A percentile compares a stretch with the other conserved stretches of the same genome.
Conservation (phyloP, 2,113 vertebrate genomes). For the Heterotis niloticus region DNA sequence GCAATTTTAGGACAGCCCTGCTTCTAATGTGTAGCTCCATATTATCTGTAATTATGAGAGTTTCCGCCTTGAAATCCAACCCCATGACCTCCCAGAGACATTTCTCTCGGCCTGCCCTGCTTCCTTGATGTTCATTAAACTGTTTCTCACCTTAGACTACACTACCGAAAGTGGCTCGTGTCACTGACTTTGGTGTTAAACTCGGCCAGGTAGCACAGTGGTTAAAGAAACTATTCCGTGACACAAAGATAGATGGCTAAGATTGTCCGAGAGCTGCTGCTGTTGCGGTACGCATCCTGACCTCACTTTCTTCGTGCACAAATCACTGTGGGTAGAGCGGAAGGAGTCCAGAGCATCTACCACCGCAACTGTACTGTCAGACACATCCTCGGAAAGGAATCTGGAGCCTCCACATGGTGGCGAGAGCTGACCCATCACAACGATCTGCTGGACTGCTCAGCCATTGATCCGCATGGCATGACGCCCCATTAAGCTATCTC, state of each 20-base stretch:
- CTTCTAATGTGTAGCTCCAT: conserved; percentile 24
- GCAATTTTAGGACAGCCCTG: conserved; percentile 19
- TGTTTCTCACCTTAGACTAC: conserved; percentile 7
- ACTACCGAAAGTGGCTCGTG: not conserved
- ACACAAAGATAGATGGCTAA: not conserved
- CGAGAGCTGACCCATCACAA: too few relatives aligned
- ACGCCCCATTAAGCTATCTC: not conserved
- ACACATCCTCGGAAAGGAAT: too few relatives aligned
- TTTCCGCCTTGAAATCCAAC: conserved; percentile 25
- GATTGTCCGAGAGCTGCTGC: too few relatives aligned
- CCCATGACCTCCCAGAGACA: not conserved
- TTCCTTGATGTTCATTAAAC: conserved; percentile 8
- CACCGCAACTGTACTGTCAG: too few relatives aligned
- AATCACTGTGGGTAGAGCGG: too few relatives aligned
- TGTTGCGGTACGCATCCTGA: too few relatives aligned
- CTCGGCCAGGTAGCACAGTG: not conserved
- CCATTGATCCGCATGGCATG: not conserved
- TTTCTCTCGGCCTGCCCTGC: not conserved
- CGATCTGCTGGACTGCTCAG: too few relatives aligned
- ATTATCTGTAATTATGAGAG: conserved; percentile 35
- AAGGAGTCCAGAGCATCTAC: too few relatives aligned
- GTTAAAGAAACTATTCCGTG: too few relatives aligned
- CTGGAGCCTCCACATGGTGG: too few relatives aligned
- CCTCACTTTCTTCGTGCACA: too few relatives aligned
- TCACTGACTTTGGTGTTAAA: not conserved